A percentile compares a stretch with the other conserved stretches of the same genome.
phyloP scores from a whole-genome alignment of 2,113 vertebrate species.

The Menura novaehollandiae region DNA sequence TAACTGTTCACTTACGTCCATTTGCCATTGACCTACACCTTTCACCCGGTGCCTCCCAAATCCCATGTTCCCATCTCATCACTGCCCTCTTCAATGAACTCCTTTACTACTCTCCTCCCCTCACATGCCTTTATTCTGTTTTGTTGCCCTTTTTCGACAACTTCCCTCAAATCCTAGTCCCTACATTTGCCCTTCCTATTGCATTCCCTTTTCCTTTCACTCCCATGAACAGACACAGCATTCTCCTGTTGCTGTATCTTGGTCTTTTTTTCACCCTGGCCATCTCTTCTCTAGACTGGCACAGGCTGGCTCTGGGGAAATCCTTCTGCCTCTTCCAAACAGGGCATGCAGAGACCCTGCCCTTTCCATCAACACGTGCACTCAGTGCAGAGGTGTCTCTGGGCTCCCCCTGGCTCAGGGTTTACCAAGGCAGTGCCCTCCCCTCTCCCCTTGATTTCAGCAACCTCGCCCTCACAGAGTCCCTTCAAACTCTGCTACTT shows the following conservation, averaged over 20 bases:
- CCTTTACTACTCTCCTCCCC: background rate
- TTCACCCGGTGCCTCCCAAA: background rate
- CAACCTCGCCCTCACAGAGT: background rate
- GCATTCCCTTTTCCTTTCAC: background rate
- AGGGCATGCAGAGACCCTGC: background rate
- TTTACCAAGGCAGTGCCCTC: background rate
- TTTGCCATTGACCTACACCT: background rate
- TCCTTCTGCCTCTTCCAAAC: background rate
- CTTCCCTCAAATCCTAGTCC: background rate
- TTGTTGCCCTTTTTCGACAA: background rate
- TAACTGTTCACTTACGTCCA: background rate
- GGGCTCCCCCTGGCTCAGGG: background rate
- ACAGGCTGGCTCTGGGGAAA: background rate
- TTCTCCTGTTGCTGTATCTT: rapidly evolving
- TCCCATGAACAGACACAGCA: background rate
- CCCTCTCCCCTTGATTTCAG: background rate
- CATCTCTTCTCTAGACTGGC: background rate
- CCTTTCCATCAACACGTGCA: background rate
- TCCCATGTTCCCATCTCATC: background rate
- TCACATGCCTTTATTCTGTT: background rate
- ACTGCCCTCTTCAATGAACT: background rate
- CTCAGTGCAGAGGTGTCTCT: too few relatives aligned
- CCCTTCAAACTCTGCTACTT: background rate
- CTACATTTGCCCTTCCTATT: background rate
- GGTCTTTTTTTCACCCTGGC: background rate